Evolutionary conservation across 1,140 invertebrate genomes (phyloP), one percentile per base, ranked within the genome.

Genomic region (Eueides isabella): DNA sequence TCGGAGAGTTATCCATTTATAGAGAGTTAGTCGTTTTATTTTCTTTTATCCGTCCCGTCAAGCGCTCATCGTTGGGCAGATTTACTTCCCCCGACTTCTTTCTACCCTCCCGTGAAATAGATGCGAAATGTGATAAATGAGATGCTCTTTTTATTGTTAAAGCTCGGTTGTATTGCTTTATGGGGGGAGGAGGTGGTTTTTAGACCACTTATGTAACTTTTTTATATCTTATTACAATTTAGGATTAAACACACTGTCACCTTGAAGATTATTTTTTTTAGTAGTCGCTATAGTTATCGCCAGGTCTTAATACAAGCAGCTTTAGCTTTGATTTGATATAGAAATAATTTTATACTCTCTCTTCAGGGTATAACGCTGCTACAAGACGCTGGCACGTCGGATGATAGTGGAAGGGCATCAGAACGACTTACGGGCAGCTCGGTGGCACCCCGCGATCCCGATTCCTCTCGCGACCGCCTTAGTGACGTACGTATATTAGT

Each of bases 381-480:
- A 82, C 94, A 95, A 84, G 96, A 96, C 94, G 95, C 96, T 90
- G 96, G 96, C 80, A 96, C 96, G 84, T 96, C 96, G 87, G 96
- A 96, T 94, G 96, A 96, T 91, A 97, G 96, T 93, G 96, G 96
- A 81, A 93, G 96, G 91, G 96, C 96, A 83, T 96, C 96, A 75
- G 96, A 96, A 94, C 94, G 96, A 86, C 94, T 96, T 84, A 96
- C 96, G 80, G 95, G 95, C 83, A 96, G 96, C 88, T 96, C 96
- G 77, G 95, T 96, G 90, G 94, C 94, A 75, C 95, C 95, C 71
- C 94, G 96, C 82, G 96, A 96, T 90, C 95, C 96, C 79, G 96
- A 96, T 91, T 96, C 96, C 93, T 96, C 96, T 82, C 96, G 96
- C 93, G 96, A 96, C 92, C 95, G 96, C 88, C 95, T 96, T 85